Evolutionary conservation across 2,797 vertebrate species (phyloP), one percentile per base, ranked within the genome.

Genomic region (Pempheris klunzingeri): DNA sequence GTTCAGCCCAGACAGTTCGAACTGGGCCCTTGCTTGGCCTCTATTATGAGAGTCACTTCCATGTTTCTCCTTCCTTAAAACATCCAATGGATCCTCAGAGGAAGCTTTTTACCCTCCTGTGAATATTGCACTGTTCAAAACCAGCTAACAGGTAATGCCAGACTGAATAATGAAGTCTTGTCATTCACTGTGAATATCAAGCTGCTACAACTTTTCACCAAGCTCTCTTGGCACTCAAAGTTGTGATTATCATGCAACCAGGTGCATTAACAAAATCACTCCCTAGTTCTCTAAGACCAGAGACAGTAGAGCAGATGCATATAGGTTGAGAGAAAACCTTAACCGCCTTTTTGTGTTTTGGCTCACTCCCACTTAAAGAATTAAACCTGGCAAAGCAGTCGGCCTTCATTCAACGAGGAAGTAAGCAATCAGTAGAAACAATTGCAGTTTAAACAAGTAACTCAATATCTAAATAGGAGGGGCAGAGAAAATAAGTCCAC

Each of bases 361-460:
- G 59, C 71, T 13, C 7, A 0, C 7, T 36, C 12, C 20, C 30
- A 66, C 58, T 52, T 30, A 20, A 11, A 78, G 53, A 65, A 54
- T 61, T 2, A 54, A 84, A 71, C 28, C 59, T 67, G 76, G 68
- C 50, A 30, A 44, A 64, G 66, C 32, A 46, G 34, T 38, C 54
- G 9, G 36, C 24, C 59, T 49, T 61, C 53, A 62, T 81, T 87
- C 63, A 49, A 53, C 74, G 22, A 77, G 71, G 82, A 90, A 84
- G 73, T 66, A 18, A 75, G 58, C 74, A 84, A 85, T 89, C 80
- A 82, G 74, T 34, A 26, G 32, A 77, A 78, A 74, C 17, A 24
- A 68, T 67, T 7, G 4, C 43, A 62, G 53, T 78, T 83, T 71
- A 78, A 89, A 83, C 65, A 57, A 66, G 83, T 70, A 87, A 87